Evolutionary conservation across 37 sponge, comb jelly and placozoan genomes (phyloP), one percentile per base, ranked within the genome.

Genomic region (Cliona cf. orientalis): DNA sequence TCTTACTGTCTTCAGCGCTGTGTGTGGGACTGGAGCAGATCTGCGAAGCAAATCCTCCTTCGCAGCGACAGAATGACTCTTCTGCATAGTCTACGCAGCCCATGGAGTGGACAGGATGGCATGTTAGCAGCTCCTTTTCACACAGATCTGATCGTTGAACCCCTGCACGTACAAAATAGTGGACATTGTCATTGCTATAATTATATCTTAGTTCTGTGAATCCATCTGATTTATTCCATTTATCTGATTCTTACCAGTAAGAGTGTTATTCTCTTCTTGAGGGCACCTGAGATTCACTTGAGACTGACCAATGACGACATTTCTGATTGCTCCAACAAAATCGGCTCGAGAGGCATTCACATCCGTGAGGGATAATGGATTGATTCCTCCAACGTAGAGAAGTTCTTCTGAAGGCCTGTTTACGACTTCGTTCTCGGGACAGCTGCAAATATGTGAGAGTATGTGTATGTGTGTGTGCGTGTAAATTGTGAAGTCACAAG

Each of bases 371-470:
- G 57, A 40, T 7, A 78, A 77, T 42, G 58, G 28, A 25, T 76
- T 58, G 42, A 85, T 42, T 11, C 86, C 86, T 70, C 86, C 86
- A 26, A 85, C 58, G 43, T 49, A 75, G 39, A 84, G 66, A n/a
- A 35, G 32, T 5, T 36, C 32, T 3, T 11, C 43, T 69, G 42
- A 38, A 38, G 2, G 14, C 38, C 25, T 29, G 26, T 35, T n/a
- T 5, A 42, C 44, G 41, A 25, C 3, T 1, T 49, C 23, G 3
- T 19, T 53, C 3, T 72, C 1, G 53, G n/a, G 62, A 61, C 82
- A 82, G 46, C 82, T 82, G 69, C 44, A 42, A n/a, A n/a, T n/a
- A n/a, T n/a, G n/a, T n/a, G n/a, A n/a, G n/a, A n/a, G n/a, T n/a
- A n/a, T n/a, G n/a, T n/a, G n/a, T n/a, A n/a, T n/a, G n/a, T n/a